Conservation (phyloP, 2,113 vertebrate genomes). For the Sinocyclocheilus grahami region DNA sequence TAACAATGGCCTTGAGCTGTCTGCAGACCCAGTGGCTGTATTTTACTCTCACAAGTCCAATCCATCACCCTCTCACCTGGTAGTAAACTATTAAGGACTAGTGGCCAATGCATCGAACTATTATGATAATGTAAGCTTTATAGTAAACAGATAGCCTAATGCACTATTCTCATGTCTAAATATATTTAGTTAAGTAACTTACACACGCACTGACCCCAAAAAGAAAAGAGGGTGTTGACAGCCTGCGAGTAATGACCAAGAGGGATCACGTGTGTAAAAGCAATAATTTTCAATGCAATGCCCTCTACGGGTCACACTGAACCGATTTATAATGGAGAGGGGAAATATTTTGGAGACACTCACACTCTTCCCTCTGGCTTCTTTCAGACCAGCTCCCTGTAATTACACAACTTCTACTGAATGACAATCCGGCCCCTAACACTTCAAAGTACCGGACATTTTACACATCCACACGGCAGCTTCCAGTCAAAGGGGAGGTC, state of each 20-base stretch:
- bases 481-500: constrained; percentile 58
- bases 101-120: background rate
- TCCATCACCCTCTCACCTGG: constrained; percentile 3
- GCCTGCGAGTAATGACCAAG: background rate
- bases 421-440: constrained; percentile 44
- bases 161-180: background rate
- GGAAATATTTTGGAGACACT: constrained; percentile 32
- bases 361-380: constrained; percentile 53
- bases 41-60: constrained; percentile 21
- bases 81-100: constrained; percentile 17
- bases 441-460: constrained; percentile 66
- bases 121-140: background rate
- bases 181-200: background rate
- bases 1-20: constrained; percentile 52
- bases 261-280: background rate
- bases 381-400: constrained; percentile 62
- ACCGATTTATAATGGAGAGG: constrained; percentile 17
- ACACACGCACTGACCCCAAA: background rate
- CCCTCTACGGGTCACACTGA: background rate
- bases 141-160: constrained; percentile 1
- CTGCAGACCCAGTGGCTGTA: constrained; percentile 27
- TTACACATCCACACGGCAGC: constrained; percentile 44
- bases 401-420: constrained; percentile 69
- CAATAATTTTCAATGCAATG: background rate
- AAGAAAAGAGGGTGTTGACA: constrained; percentile 13